A percentile compares a stretch with the other conserved stretches of the same genome.
Evolutionary conservation across 2,113 vertebrate genomes (phyloP).

Genomic region (Brienomyrus brachyistius): DNA sequence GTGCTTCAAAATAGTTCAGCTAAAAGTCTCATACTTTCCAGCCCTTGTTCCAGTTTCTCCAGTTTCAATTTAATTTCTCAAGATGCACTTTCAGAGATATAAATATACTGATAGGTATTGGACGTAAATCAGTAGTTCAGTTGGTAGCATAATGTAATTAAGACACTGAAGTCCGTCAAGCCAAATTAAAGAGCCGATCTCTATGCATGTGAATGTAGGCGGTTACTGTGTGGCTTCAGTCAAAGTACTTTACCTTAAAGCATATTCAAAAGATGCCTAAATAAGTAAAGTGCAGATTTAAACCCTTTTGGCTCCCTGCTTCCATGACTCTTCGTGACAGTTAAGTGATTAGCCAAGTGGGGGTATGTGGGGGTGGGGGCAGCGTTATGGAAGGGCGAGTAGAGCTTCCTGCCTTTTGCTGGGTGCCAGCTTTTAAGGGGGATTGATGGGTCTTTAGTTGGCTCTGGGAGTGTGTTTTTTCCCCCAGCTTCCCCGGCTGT

Average conservation of each 20-base stretch:
- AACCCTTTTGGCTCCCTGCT: not conserved
- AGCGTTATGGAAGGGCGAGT: not conserved
- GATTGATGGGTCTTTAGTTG: not conserved
- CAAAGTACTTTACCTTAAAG: not conserved
- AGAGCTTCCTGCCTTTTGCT: not conserved
- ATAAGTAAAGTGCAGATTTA: not conserved
- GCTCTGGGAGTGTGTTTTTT: not conserved
- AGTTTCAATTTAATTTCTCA: not conserved
- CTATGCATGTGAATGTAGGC: not conserved
- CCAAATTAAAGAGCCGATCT: not conserved
- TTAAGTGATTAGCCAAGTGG: not conserved
- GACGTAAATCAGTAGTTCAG: not conserved
- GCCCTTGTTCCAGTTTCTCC: not conserved
- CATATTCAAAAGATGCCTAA: no score
- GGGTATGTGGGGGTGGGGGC: not conserved
- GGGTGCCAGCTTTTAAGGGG: not conserved
- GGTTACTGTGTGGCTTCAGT: not conserved
- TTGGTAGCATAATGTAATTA: not conserved
- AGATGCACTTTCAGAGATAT: not conserved
- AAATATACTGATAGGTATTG: not conserved
- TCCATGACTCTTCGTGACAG: not conserved
- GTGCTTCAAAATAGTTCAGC: not conserved
- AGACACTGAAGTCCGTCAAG: not conserved
- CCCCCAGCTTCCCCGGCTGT: not conserved
- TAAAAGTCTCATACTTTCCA: not conserved